Evolutionary conservation across 2,113 vertebrate species (phyloP).

Genomic region (Halcyon malimbica): DNA sequence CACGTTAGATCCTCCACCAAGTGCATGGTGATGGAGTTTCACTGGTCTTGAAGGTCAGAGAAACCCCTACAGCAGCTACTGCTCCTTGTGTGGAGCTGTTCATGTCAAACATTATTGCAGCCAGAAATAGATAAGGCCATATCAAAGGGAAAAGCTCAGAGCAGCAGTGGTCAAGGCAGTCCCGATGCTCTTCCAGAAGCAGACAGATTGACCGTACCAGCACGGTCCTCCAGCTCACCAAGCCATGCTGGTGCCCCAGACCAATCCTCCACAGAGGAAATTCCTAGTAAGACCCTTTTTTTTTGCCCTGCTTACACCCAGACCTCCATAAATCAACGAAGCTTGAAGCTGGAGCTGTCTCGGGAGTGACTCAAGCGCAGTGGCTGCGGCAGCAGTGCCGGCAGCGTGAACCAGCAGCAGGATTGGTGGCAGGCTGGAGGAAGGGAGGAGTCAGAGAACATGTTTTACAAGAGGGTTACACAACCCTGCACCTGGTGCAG

Average conservation of each 20-base stretch:
- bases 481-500: background rate
- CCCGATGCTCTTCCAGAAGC: background rate
- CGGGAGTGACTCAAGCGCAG: background rate
- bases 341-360: background rate
- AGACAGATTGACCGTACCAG: background rate
- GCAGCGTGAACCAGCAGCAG: background rate
- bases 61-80: background rate
- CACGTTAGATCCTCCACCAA: too few relatives aligned
- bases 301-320: accelerated
- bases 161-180: background rate
- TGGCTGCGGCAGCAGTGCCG: background rate
- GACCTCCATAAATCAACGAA: accelerated
- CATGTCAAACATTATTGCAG: accelerated
- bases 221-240: background rate
- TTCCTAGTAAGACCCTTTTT: background rate
- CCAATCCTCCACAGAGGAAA: background rate
- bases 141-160: background rate
- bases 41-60: background rate
- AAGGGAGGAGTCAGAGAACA: conserved; percentile 7
- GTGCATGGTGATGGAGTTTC: background rate
- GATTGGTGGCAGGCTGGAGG: background rate
- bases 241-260: background rate
- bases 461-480: conserved; percentile 35
- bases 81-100: background rate
- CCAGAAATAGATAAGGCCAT: accelerated